Base-by-base conservation (phyloP, 1,140 invertebrate genomes). In the Caenorhabditis brenneri region DNA sequence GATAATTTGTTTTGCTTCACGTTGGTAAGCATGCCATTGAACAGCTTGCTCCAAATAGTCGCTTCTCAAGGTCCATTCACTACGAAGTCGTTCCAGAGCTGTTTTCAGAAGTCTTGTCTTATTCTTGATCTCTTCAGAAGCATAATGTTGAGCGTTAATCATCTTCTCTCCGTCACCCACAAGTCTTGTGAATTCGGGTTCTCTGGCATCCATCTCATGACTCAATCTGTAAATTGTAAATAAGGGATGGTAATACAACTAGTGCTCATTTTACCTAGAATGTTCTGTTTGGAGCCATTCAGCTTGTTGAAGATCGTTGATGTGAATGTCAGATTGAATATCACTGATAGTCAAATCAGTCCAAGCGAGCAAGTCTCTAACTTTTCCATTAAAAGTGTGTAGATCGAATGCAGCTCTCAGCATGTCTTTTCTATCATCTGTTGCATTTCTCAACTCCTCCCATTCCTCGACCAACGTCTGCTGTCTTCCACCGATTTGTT, bases 1-100 rank as follows among this genome's bases (percentile, higher is more conserved):
- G 88, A 98, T 95, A 29, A 98, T 93, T 91, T 97, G 95, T 90
- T 97, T 96, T 16, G 95, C 95, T 92, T 99, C 97, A 39, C 96
- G 93, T 58, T 97, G 92, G 93, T 99, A 98, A 89, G 96, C 95
- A 90, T 98, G 96, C 80, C 97, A 92, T 91, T 98, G 96, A 84
- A 97, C 96, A 58, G 97, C 92, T 91, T 99, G 96, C 91, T 97
- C 95, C 29, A 99, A 92, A 88, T 95, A 94, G 2, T 96, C 94
- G 90, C 96, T 95, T 88, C 96, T 95, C 31, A 94, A 93, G 81
- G 95, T 95, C 95, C 96, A 98, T 0, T 95, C 94, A 0, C 93
- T 93, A 87, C 95, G 94, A 24, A 97, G 92, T 79, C 94, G 93
- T 60, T 94, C 94, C 2, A 95, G 92, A 89, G 96, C 95, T 80